phyloP scores from a whole-genome alignment of 2,113 vertebrate species.

The Neofelis nebulosa region DNA sequence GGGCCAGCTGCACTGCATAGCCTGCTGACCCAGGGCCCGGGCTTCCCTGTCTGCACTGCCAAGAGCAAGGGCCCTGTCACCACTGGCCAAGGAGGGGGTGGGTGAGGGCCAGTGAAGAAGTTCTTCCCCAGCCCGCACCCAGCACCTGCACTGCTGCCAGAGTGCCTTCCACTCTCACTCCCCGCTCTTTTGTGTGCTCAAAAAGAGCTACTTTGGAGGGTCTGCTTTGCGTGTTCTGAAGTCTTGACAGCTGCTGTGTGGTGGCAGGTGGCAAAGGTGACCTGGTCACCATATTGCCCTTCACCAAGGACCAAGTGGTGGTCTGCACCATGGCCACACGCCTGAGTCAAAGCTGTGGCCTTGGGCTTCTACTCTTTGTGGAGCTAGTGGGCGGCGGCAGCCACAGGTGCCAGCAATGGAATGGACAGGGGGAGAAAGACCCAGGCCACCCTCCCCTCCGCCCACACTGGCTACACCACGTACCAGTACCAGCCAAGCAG shows the following conservation, averaged over 20 bases:
- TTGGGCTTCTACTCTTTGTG: conserved; percentile 86
- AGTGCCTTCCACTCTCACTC: conserved; percentile 89
- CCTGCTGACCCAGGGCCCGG: conserved; percentile 86
- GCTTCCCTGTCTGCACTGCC: conserved; percentile 88
- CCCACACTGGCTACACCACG: conserved; percentile 81
- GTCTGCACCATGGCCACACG: conserved; percentile 88
- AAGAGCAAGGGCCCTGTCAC: conserved; percentile 83
- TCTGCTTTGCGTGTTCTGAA: conserved; percentile 89
- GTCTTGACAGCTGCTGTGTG: conserved; percentile 87
- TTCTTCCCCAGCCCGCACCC: conserved; percentile 87
- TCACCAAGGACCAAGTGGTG: conserved; percentile 86
- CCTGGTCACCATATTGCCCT: conserved; percentile 89
- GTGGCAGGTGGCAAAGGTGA: conserved; percentile 88
- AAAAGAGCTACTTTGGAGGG: conserved; percentile 90
- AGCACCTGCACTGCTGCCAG: conserved; percentile 88
- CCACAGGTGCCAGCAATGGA: conserved; percentile 84
- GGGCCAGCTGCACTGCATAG: conserved; percentile 84
- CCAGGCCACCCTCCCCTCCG: conserved; percentile 86
- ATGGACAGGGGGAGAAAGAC: conserved; percentile 86
- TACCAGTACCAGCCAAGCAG: conserved; percentile 86
- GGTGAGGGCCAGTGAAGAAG: conserved; percentile 88
- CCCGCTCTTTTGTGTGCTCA: conserved; percentile 87
- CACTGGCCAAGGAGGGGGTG: conserved; percentile 79
- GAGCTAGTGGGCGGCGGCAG: conserved; percentile 83
- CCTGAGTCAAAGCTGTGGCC: conserved; percentile 89